Conservation (phyloP, 2,797 vertebrate species). For the Gouania willdenowi region DNA sequence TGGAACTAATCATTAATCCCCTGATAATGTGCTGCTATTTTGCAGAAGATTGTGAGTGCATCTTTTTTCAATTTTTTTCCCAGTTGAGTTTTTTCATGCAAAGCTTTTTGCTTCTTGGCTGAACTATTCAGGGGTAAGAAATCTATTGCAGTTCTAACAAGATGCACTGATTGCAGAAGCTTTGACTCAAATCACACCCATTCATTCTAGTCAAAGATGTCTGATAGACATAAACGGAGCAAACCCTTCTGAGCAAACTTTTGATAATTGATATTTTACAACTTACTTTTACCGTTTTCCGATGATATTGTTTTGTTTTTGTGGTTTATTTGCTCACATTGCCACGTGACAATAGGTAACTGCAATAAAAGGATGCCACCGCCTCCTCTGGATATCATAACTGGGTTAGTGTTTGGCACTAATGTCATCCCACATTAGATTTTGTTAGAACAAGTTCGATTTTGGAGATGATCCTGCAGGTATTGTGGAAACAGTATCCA, state of each 20-base stretch:
- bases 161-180: constrained; percentile 64
- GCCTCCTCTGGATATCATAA: constrained; percentile 35
- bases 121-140: constrained; percentile 53
- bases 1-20: constrained; percentile 58
- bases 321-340: constrained; percentile 23
- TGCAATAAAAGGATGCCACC: constrained; percentile 29
- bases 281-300: not conserved
- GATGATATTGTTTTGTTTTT: constrained; percentile 5
- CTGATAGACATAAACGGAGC: constrained; percentile 19
- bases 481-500: too few relatives aligned
- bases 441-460: too few relatives aligned
- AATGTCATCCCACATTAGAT: constrained; percentile 38
- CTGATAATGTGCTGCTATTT: constrained; percentile 46
- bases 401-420: constrained; percentile 36
- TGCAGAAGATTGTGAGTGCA: constrained; percentile 6
- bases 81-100: constrained; percentile 42
- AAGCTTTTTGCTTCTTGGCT: constrained; percentile 58
- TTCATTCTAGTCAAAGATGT: constrained; percentile 58
- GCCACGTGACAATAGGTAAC: constrained; percentile 21
- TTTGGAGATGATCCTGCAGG: too few relatives aligned
- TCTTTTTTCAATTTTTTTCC: constrained; percentile 12
- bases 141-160: constrained; percentile 66
- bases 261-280: too few relatives aligned
- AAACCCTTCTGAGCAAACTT: constrained; percentile 11
- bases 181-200: constrained; percentile 61